phyloP scores from a whole-genome alignment of 2,797 vertebrate species.

The Poecile montanus region DNA sequence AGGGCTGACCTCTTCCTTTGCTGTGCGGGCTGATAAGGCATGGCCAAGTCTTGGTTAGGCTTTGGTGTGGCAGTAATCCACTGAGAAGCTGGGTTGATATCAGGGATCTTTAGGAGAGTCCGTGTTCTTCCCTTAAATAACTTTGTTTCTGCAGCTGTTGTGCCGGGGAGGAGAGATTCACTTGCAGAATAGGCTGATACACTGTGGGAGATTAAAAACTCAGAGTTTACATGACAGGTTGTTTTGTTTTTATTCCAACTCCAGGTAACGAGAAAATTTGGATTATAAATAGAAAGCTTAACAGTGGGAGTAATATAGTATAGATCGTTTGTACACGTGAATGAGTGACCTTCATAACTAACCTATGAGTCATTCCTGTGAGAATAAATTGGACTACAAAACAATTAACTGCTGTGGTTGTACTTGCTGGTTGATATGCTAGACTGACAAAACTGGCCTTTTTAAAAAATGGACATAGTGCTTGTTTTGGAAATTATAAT shows the following conservation, averaged over 20 bases:
- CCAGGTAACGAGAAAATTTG: constrained; percentile 61
- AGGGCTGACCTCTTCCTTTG: background rate
- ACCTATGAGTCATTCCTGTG: constrained; percentile 36
- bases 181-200: background rate
- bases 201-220: background rate
- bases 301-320: constrained; percentile 65
- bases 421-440: background rate
- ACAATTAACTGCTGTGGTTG: constrained; percentile 34
- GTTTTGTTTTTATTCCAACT: constrained; percentile 45
- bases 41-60: background rate
- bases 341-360: constrained; percentile 66
- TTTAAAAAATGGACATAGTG: background rate
- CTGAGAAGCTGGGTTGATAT: background rate
- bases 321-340: constrained; percentile 49
- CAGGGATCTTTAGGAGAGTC: background rate
- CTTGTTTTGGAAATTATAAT: background rate
- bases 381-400: constrained; percentile 46
- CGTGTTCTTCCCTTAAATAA: background rate
- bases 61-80: background rate
- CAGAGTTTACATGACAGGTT: background rate
- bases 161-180: background rate
- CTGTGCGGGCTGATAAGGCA: background rate
- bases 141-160: background rate
- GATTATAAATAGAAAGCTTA: constrained; percentile 66
- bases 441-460: background rate